These are phyloP conservation scores for Muscicapa adusta DNA, from an alignment of 2,113 vertebrate species.

Conservation along the genomic window DNA sequence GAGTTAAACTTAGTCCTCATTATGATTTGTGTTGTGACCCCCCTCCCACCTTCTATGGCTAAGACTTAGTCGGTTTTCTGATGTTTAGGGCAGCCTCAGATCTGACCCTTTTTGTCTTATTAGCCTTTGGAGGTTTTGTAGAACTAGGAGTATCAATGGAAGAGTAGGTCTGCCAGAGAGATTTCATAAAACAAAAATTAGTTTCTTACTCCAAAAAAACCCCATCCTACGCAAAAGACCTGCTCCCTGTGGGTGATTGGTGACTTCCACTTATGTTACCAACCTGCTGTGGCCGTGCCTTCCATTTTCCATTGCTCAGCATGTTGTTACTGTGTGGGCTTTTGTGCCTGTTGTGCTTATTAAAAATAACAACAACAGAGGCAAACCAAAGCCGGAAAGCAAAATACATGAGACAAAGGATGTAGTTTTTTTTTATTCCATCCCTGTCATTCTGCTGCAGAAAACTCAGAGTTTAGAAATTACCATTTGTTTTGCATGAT, in stretches of 20 bases:
- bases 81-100: neutral
- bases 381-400: neutral
- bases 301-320: slow-evolving; percentile 44
- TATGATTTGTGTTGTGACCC: neutral
- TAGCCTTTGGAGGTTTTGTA: neutral
- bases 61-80: neutral
- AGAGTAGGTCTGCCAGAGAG: neutral
- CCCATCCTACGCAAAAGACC: neutral
- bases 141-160: neutral
- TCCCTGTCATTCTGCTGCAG: neutral
- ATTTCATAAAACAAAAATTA: neutral
- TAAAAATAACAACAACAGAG: slow-evolving; percentile 3
- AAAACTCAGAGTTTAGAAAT: slow-evolving; percentile 21
- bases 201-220: neutral
- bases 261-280: slow-evolving; percentile 22
- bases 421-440: neutral
- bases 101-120: neutral
- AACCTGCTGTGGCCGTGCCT: neutral
- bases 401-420: neutral
- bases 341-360: neutral
- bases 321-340: neutral
- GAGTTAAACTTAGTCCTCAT: neutral
- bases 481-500: slow-evolving; percentile 25
- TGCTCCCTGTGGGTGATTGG: neutral
- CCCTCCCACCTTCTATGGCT: neutral